Percentiles rank a stretch among this genome's conserved stretches.
phyloP scores from a whole-genome alignment of 2,113 vertebrate genomes.

The Lamprotornis superbus region DNA sequence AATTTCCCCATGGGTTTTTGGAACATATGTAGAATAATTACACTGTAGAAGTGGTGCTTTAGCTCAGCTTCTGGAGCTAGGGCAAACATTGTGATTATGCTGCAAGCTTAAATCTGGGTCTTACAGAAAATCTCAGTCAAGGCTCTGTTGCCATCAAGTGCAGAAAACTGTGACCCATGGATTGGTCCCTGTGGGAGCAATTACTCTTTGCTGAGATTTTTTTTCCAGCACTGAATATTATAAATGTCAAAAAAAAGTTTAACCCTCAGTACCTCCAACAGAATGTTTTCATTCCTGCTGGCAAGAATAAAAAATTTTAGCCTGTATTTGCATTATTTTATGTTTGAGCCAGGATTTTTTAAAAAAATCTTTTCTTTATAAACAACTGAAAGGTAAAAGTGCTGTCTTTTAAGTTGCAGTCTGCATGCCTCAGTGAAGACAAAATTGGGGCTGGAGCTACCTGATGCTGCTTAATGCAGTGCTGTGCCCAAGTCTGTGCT shows the following conservation, averaged over 20 bases:
- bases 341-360: background rate
- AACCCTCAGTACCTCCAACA: conserved; percentile 74
- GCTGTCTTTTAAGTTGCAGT: background rate
- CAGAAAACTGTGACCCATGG: conserved; percentile 74
- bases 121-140: conserved; percentile 69
- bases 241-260: conserved; percentile 80
- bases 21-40: conserved; percentile 45
- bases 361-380: background rate
- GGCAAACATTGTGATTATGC: conserved; percentile 56
- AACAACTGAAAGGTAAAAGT: background rate
- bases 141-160: conserved; percentile 71
- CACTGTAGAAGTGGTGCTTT: conserved; percentile 13
- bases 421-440: background rate
- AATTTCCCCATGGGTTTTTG: conserved; percentile 18
- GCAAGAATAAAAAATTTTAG: conserved; percentile 18
- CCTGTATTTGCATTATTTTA: conserved; percentile 33
- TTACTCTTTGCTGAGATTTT: conserved; percentile 78
- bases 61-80: conserved; percentile 3
- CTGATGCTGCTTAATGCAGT: background rate
- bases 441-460: background rate
- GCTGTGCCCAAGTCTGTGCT: background rate
- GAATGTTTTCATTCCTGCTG: conserved; percentile 56
- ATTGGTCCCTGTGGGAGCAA: conserved; percentile 92
- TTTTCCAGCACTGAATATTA: conserved; percentile 72
- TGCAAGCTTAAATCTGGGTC: conserved; percentile 56